Conservation (phyloP, 2,797 vertebrate species). For the Danio albolineatus region DNA sequence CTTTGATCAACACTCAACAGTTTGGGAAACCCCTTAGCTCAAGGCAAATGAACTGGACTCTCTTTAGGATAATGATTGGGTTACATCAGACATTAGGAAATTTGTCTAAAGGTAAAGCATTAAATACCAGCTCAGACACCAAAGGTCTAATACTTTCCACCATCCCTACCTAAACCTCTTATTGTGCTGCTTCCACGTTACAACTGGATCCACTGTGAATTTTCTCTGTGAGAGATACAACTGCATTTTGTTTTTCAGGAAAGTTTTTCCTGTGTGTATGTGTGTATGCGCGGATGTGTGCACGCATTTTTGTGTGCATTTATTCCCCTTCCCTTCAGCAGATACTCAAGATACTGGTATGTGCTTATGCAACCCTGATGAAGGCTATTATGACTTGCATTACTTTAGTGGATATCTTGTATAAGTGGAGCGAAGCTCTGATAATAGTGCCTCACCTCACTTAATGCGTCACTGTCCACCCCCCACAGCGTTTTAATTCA, state of each 20-base stretch:
- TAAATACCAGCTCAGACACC: slow-evolving; percentile 74
- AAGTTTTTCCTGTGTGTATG: slow-evolving; percentile 71
- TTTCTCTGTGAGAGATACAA: slow-evolving; percentile 57
- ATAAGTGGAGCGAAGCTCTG: slow-evolving; percentile 68
- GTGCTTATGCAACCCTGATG: slow-evolving; percentile 80
- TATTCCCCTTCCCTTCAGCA: slow-evolving; percentile 64
- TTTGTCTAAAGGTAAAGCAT: slow-evolving; percentile 17
- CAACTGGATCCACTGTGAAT: slow-evolving; percentile 88
- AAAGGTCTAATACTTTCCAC: slow-evolving; percentile 76
- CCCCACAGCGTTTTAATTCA: slow-evolving; percentile 22
- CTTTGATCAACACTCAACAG: slow-evolving; percentile 67
- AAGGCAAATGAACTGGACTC: slow-evolving; percentile 27
- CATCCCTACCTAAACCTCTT: slow-evolving; percentile 6
- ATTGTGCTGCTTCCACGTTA: slow-evolving; percentile 82
- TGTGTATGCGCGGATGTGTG: neutral
- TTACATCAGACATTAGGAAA: slow-evolving; percentile 18
- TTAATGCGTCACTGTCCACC: slow-evolving; percentile 8
- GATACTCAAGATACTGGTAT: slow-evolving; percentile 63
- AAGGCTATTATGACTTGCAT: slow-evolving; percentile 71
- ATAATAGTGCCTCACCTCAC: slow-evolving; percentile 70
- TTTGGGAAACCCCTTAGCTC: slow-evolving; percentile 61
- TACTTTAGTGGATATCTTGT: slow-evolving; percentile 66
- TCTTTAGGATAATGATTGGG: slow-evolving; percentile 47
- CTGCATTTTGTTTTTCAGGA: slow-evolving; percentile 73
- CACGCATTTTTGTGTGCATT: slow-evolving; percentile 49